Evolutionary conservation across 2,888 invertebrate genomes (phyloP).

Genomic region (Athalia circularis): DNA sequence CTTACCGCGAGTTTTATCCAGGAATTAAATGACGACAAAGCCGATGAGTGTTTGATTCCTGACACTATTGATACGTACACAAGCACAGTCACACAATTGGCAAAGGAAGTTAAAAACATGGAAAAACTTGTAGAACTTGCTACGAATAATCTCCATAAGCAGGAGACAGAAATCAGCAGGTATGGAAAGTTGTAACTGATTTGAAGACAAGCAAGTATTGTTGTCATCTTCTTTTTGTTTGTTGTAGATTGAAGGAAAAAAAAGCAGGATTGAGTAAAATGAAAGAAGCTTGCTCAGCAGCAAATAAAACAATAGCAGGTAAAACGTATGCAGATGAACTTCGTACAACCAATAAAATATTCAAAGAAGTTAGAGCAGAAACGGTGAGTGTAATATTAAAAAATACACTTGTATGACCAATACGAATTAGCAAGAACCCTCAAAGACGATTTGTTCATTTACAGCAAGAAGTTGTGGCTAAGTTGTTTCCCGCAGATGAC

Average conservation of each 20-base stretch:
- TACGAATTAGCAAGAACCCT: too few relatives aligned
- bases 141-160: slow-evolving; percentile 50
- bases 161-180: slow-evolving; percentile 59
- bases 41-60: slow-evolving; percentile 58
- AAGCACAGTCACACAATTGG: slow-evolving; percentile 56
- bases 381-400: slow-evolving; percentile 58
- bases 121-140: slow-evolving; percentile 48
- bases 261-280: slow-evolving; percentile 60
- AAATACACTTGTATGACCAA: not conserved
- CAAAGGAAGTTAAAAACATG: slow-evolving; percentile 53
- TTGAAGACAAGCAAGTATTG: not conserved
- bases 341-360: slow-evolving; percentile 53
- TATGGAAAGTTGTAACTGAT: slow-evolving; percentile 49
- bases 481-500: slow-evolving; percentile 61
- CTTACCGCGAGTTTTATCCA: slow-evolving; percentile 54
- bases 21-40: slow-evolving; percentile 52
- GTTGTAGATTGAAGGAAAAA: slow-evolving; percentile 62
- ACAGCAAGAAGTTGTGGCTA: slow-evolving; percentile 59
- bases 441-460: slow-evolving; percentile 5
- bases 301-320: slow-evolving; percentile 51
- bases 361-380: slow-evolving; percentile 59
- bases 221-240: not conserved
- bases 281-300: slow-evolving; percentile 57
- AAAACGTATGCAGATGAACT: slow-evolving; percentile 57
- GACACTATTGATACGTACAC: slow-evolving; percentile 58